Evolutionary conservation across 2,797 vertebrate species (phyloP), one percentile per base, ranked within the genome.

Genomic region (Falco naumanni): DNA sequence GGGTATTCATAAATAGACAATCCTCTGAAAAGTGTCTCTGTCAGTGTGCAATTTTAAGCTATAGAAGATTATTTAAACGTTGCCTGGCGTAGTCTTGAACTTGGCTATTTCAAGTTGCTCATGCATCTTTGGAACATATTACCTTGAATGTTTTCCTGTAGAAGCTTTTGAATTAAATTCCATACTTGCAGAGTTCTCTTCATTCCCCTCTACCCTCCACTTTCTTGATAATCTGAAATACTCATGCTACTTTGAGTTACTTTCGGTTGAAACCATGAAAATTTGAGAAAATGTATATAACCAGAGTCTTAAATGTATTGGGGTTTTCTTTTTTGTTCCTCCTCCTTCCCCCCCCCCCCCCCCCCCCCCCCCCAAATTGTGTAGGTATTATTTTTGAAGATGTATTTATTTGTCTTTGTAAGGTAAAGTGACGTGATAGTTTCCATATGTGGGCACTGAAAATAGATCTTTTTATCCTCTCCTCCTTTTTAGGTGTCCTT

Each of bases 401-500:
- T 76, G 43, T 61, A 34, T 20, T 72, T 82, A 9, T 37, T 91
- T 91, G 56, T 54, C 24, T 78, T 71, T 91, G 6, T 70, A 72
- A 72, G 85, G 80, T 90, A 63, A 93, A 94, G 51, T 92, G 59
- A 45, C 59, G 3, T 79, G 56, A 48, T 69, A 79, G 84, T 57
- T 89, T 94, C 63, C 4, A 1, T 90, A 13, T 84, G 37, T 3
- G 18, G 86, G 53, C 39, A 61, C 91, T 96, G 94, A 94, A 96
- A 95, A 80, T 82, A 80, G 79, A 91, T 85, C 66, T 92, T 87
- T 93, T 91, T 95, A 84, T 95, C 92, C 95, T 87, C 76, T 96
- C 93, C 94, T 96, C 83, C 93, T 89, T 95, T 96, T 94, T 97
- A 96, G 89, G 95, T 96, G 34, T 93, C 91, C 89, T 95, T 94